Conservation (phyloP, 2,113 vertebrate genomes). For the Turnix velox region DNA sequence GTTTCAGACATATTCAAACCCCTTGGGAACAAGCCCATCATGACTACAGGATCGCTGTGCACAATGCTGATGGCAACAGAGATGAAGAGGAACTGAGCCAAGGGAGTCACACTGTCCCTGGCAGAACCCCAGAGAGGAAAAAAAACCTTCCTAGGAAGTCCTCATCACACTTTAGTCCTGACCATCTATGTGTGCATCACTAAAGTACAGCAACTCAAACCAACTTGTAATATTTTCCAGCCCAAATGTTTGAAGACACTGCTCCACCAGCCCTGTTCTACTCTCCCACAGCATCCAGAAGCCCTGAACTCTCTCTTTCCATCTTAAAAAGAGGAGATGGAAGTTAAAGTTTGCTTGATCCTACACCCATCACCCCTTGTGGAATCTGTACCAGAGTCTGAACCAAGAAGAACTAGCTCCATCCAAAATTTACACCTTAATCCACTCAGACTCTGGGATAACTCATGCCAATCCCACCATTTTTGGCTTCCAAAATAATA, state of each 20-base stretch:
- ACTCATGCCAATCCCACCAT: not conserved
- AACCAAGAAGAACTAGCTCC: not conserved
- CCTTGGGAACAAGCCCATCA: slow-evolving; percentile 26
- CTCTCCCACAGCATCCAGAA: not conserved
- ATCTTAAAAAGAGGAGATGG: not conserved
- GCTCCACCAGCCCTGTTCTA: not conserved
- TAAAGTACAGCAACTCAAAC: not conserved
- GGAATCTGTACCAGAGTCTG: not conserved
- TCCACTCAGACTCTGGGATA: not conserved
- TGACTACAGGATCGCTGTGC: not conserved
- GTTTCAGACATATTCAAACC: not conserved
- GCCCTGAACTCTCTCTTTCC: not conserved
- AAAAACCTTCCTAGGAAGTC: not conserved
- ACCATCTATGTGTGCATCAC: rapidly evolving
- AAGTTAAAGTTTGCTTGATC: not conserved
- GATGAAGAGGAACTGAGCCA: not conserved
- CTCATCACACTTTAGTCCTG: not conserved
- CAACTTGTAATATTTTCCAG: not conserved
- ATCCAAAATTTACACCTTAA: not conserved
- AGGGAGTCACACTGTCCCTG: rapidly evolving
- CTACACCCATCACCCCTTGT: not conserved
- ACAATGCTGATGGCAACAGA: not conserved
- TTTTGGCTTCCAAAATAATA: not conserved
- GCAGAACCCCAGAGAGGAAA: not conserved
- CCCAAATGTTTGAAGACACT: not conserved